Percentiles rank a stretch among this genome's conserved stretches.
Evolutionary conservation across 2,888 invertebrate species (phyloP).

Genomic region (Sylvicola cinctus): DNA sequence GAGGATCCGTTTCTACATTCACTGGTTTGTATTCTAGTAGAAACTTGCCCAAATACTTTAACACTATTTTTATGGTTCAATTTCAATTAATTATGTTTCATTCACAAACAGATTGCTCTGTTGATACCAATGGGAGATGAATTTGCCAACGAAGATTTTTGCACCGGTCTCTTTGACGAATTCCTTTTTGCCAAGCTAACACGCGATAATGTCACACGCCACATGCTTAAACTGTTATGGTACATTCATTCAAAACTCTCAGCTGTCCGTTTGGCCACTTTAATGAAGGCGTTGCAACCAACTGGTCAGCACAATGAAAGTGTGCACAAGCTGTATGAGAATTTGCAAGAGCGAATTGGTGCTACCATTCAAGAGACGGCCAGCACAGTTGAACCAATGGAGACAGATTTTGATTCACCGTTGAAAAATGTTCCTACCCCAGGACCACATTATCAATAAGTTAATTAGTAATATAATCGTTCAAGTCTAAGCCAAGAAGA

Average conservation of each 20-base stretch:
- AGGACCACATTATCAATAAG: conserved; percentile 39
- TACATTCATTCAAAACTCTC: conserved; percentile 75
- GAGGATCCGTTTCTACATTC: conserved; percentile 92
- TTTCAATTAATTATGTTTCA: neutral
- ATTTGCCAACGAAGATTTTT: conserved; percentile 84
- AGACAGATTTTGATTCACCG: conserved; percentile 61
- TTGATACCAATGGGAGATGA: conserved; percentile 80
- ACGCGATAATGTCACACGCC: conserved; percentile 79
- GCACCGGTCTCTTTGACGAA: conserved; percentile 87
- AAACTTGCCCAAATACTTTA: conserved; percentile 8
- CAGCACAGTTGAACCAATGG: conserved; percentile 36
- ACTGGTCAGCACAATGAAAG: conserved; percentile 66
- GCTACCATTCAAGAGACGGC: conserved; percentile 43
- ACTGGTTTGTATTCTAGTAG: conserved; percentile 31
- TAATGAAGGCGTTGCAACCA: conserved; percentile 37
- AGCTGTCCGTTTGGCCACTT: conserved; percentile 49
- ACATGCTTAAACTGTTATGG: conserved; percentile 77
- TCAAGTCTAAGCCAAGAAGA: too few species aligned
- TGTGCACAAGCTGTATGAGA: conserved; percentile 58
- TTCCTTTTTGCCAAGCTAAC: conserved; percentile 80
- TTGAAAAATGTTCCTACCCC: conserved; percentile 71
- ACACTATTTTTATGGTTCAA: neutral
- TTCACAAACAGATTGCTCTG: conserved; percentile 29
- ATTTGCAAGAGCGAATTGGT: conserved; percentile 58
- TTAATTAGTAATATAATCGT: too few species aligned